Percentiles rank a stretch among this genome's conserved stretches.
Evolutionary conservation across 2,797 vertebrate genomes (phyloP).

Genomic region (Melanotaenia trifasciata): DNA sequence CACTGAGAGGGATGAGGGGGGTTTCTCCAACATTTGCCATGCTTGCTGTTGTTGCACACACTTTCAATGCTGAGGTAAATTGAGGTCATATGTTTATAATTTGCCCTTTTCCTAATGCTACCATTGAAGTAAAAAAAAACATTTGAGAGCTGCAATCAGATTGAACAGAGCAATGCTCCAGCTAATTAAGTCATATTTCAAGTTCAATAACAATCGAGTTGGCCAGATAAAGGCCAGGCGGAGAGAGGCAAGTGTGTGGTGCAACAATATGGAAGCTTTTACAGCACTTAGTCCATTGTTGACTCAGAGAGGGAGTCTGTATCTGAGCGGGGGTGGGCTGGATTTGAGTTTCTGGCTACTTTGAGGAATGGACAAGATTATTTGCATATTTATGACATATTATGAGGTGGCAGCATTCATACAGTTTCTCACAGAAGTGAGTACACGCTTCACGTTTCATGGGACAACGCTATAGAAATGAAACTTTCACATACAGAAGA

Average conservation of each 20-base stretch:
- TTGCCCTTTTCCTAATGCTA: slow-evolving; percentile 70
- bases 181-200: slow-evolving; percentile 84
- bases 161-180: slow-evolving; percentile 62
- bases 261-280: slow-evolving; percentile 49
- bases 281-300: slow-evolving; percentile 35
- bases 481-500: too few species aligned
- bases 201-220: slow-evolving; percentile 76
- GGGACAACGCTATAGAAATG: too few species aligned
- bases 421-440: too few species aligned
- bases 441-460: too few species aligned
- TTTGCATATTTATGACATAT: background rate
- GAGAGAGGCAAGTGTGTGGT: slow-evolving; percentile 29
- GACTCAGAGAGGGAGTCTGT: slow-evolving; percentile 19
- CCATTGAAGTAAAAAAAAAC: slow-evolving; percentile 70
- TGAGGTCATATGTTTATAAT: slow-evolving; percentile 73
- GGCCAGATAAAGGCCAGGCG: slow-evolving; percentile 75
- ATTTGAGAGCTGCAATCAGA: slow-evolving; percentile 77
- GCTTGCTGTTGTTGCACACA: slow-evolving; percentile 45
- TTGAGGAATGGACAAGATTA: background rate
- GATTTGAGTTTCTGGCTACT: slow-evolving; percentile 23
- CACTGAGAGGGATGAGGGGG: slow-evolving; percentile 53
- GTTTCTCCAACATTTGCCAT: slow-evolving; percentile 51
- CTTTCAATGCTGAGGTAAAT: slow-evolving; percentile 54
- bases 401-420: background rate
- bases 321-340: slow-evolving; percentile 16